phyloP scores from a whole-genome alignment of 2,888 invertebrate species.

The Melanotus villosus region DNA sequence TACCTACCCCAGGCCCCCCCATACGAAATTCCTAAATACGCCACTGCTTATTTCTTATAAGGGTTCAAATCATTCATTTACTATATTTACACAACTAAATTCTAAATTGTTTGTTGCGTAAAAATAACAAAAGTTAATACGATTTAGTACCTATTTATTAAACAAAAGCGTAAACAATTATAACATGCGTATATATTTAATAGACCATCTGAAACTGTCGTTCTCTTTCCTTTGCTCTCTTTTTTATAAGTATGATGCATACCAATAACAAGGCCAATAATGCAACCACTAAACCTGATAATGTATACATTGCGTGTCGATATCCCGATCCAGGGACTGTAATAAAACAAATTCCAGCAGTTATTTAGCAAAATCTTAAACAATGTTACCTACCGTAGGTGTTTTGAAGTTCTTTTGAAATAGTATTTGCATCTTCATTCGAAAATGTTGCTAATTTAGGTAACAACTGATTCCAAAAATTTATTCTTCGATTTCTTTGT shows the following conservation, averaged over 20 bases:
- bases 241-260: conserved; percentile 71
- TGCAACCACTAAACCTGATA: conserved; percentile 72
- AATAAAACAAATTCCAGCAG: too few species aligned
- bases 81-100: too few species aligned
- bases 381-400: conserved; percentile 63
- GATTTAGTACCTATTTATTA: neutral
- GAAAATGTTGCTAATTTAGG: conserved; percentile 61
- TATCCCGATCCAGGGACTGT: conserved; percentile 65
- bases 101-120: too few species aligned
- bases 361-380: too few species aligned
- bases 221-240: conserved; percentile 64
- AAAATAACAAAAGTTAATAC: neutral
- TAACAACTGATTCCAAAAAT: conserved; percentile 68
- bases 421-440: conserved; percentile 52
- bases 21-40: too few species aligned
- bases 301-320: conserved; percentile 75
- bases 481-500: conserved; percentile 53
- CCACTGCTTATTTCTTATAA: too few species aligned
- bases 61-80: too few species aligned
- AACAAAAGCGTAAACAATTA: neutral
- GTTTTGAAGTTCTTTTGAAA: conserved; percentile 59
- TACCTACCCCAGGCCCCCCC: too few species aligned
- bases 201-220: conserved; percentile 58
- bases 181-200: conserved; percentile 12
- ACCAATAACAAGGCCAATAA: conserved; percentile 70